Conservation (phyloP, 2,888 invertebrate species). For the Cheiracanthium punctorium region DNA sequence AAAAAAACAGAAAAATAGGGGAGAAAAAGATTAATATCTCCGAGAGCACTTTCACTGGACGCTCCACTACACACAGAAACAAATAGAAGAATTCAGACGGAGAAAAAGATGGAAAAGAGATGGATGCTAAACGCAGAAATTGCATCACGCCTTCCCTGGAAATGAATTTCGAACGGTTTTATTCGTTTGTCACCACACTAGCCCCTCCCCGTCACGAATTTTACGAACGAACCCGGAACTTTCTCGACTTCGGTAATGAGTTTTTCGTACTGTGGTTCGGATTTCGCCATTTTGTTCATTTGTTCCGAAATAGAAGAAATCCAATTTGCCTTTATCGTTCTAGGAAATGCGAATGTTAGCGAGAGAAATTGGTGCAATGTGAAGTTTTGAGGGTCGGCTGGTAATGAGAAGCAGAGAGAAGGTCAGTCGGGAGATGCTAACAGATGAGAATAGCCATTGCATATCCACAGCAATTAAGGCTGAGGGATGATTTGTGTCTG, state of each 20-base stretch:
- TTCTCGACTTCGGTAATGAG: constrained; percentile 49
- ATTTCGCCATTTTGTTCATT: constrained; percentile 3
- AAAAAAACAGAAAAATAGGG: too few species aligned
- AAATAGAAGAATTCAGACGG: constrained; percentile 26
- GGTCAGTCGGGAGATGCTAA: background rate
- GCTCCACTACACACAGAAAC: constrained; percentile 14
- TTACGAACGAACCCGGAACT: constrained; percentile 57
- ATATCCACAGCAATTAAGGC: too few species aligned
- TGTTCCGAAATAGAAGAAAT: background rate
- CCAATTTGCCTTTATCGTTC: constrained; percentile 3
- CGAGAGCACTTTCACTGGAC: background rate
- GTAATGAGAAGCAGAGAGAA: background rate
- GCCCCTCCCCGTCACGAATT: constrained; percentile 59
- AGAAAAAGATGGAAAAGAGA: constrained; percentile 23
- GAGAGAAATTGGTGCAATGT: background rate
- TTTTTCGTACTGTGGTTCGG: constrained; percentile 31
- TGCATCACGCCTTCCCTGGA: constrained; percentile 42
- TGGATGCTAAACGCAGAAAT: constrained; percentile 7
- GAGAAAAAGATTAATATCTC: background rate
- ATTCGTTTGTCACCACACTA: constrained; percentile 58
- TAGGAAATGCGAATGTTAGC: background rate
- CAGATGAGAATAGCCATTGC: too few species aligned
- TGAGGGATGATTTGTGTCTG: background rate
- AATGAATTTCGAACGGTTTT: constrained; percentile 38
- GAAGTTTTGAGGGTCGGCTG: background rate